Evolutionary conservation across 2,888 invertebrate species (phyloP).

Genomic region (Microdon myrmicae): DNA sequence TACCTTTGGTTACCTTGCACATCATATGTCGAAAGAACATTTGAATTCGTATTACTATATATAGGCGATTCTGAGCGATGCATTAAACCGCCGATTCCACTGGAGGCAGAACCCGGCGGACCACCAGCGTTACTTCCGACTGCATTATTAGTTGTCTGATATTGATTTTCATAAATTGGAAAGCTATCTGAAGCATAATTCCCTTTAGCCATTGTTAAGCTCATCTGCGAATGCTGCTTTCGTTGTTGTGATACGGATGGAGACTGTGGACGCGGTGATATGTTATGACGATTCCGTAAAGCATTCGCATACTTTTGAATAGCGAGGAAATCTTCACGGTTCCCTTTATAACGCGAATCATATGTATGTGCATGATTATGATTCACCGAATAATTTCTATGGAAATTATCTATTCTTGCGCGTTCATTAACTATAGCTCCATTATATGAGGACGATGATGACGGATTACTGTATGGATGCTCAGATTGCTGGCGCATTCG

Average conservation of each 20-base stretch:
- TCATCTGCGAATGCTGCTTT: constrained; percentile 55
- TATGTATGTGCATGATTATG: constrained; percentile 63
- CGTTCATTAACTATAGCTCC: constrained; percentile 47
- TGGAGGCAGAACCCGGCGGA: constrained; percentile 22
- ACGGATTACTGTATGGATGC: constrained; percentile 59
- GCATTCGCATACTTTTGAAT: constrained; percentile 57
- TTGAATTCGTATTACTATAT: constrained; percentile 69
- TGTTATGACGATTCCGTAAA: constrained; percentile 57
- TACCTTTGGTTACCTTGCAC: constrained; percentile 52
- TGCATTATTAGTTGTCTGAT: constrained; percentile 59
- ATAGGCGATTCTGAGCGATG: constrained; percentile 69
- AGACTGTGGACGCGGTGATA: constrained; percentile 57
- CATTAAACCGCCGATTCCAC: constrained; percentile 27
- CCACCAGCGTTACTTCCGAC: constrained; percentile 40
- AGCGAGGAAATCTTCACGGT: constrained; percentile 41
- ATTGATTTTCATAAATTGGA: constrained; percentile 71
- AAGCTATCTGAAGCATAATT: constrained; percentile 65
- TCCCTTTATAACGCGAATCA: constrained; percentile 55
- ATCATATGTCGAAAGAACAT: constrained; percentile 41
- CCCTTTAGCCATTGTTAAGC: constrained; percentile 42
- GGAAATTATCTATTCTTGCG: constrained; percentile 60
- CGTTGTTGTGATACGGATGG: constrained; percentile 52
- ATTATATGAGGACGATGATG: constrained; percentile 30
- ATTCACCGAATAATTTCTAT: constrained; percentile 64
- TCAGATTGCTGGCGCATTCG: constrained; percentile 67